These are phyloP conservation scores for Hydroisotoma schaefferi DNA, from an alignment of 2,888 invertebrate species.

Conservation along the genomic window DNA sequence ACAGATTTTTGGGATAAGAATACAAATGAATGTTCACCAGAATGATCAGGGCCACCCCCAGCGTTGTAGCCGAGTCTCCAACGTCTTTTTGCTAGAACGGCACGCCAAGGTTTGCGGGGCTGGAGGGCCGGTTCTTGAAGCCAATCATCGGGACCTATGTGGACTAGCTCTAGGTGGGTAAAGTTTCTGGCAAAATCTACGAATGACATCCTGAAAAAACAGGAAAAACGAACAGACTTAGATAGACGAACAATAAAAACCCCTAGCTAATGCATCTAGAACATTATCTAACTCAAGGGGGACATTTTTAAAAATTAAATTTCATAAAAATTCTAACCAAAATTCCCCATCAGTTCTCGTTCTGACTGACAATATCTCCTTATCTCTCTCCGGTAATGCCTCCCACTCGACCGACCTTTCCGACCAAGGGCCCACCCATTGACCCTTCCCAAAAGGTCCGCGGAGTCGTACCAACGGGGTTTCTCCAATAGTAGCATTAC, in stretches of 20 bases:
- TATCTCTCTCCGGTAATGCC: constrained; percentile 62
- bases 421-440: constrained; percentile 71
- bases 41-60: constrained; percentile 64
- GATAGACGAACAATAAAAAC: too few relatives aligned
- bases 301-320: neutral
- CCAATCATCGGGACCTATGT: constrained; percentile 70
- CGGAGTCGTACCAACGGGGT: constrained; percentile 62
- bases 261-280: constrained; percentile 1
- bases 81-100: constrained; percentile 64
- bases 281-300: neutral
- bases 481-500: constrained; percentile 55
- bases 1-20: too few relatives aligned
- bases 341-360: constrained; percentile 67
- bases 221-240: too few relatives aligned
- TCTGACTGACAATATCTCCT: constrained; percentile 62
- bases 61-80: constrained; percentile 69
- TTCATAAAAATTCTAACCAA: constrained; percentile 56
- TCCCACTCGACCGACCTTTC: constrained; percentile 68
- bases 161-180: constrained; percentile 67
- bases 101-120: constrained; percentile 67
- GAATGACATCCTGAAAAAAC: constrained; percentile 63
- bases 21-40: constrained; percentile 54
- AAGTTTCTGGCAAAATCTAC: constrained; percentile 66
- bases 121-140: constrained; percentile 65
- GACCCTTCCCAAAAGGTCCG: constrained; percentile 65